Base-by-base conservation (phyloP, 2,888 invertebrate genomes). In the Apantesis nais region DNA sequence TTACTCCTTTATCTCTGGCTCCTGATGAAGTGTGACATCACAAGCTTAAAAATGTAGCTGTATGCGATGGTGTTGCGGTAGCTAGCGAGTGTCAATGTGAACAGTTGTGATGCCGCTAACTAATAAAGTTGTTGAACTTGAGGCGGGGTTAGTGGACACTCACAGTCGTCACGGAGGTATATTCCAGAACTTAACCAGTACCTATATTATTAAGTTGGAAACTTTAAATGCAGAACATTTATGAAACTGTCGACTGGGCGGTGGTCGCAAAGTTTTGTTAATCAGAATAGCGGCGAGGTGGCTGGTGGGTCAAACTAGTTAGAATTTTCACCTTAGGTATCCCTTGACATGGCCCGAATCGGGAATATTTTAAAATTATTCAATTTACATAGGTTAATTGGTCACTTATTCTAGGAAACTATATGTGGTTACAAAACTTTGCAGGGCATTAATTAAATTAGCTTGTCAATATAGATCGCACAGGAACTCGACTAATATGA, bases 311-410 rank as follows among this genome's bases (percentile, higher is more conserved):
- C 85, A 85, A 90, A 90, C 88, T 91, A 90, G 88, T 91, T 87
- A 78, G 80, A 88, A 88, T 89, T 86, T 86, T 85, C 87, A 89
- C 86, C 87, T 84, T 85, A 71, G 81, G 79, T 84, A 86, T 87
- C 89, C 89, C 89, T 85, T 82, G 86, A 82, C 85, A 80, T 80
- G 78, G 85, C 82, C 81, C 82, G 73, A 82, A 76, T 79, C 80
- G 80, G 83, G 84, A 86, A 88, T 91, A 89, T 91, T 90, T 89
- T 90, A 87, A 90, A 91, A 89, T 91, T 88, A 91, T 90, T 90
- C 85, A 87, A 90, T 91, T 90, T 89, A 85, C 89, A 89, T 89
- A 88, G 86, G 88, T 88, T 87, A 90, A 90, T 88, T 87, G 86
- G 69, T 80, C 85, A 83, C 84, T 86, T 86, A 85, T 85, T 83